These are phyloP conservation scores for Antheraea assamensis DNA, from an alignment of 2,888 invertebrate genomes.

Conservation along the genomic window DNA sequence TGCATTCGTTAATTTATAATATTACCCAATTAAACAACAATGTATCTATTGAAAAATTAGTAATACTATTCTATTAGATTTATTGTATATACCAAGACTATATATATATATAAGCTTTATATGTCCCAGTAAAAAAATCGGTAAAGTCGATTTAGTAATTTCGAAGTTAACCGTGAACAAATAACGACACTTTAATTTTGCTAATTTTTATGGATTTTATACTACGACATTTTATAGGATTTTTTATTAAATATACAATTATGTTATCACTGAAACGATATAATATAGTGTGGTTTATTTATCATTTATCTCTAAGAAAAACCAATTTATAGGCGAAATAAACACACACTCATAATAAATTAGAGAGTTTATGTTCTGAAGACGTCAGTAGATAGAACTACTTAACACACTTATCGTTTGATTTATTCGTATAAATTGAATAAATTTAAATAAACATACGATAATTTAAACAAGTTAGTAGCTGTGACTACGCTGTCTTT, in stretches of 20 bases:
- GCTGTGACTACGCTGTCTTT: too few species aligned
- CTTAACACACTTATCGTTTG: neutral
- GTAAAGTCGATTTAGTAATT: too few species aligned
- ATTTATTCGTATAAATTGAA: neutral
- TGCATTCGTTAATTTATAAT: too few species aligned
- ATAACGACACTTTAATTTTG: too few species aligned
- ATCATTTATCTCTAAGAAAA: neutral
- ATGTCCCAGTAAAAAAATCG: too few species aligned
- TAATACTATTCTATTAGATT: too few species aligned
- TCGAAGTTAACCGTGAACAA: too few species aligned
- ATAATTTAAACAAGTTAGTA: neutral
- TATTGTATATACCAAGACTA: too few species aligned
- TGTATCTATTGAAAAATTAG: too few species aligned
- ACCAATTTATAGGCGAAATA: neutral
- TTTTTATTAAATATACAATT: neutral
- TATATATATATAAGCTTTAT: too few species aligned
- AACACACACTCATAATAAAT: conserved; percentile 5
- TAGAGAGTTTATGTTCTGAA: conserved; percentile 6
- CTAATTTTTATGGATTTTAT: neutral
- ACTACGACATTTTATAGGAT: neutral
- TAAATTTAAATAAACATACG: neutral
- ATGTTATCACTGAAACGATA: neutral
- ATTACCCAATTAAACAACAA: too few species aligned
- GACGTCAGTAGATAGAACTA: conserved; percentile 13
- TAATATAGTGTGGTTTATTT: neutral